Conservation (phyloP, 2,888 invertebrate genomes). For the Holacanthella duospinosa region DNA sequence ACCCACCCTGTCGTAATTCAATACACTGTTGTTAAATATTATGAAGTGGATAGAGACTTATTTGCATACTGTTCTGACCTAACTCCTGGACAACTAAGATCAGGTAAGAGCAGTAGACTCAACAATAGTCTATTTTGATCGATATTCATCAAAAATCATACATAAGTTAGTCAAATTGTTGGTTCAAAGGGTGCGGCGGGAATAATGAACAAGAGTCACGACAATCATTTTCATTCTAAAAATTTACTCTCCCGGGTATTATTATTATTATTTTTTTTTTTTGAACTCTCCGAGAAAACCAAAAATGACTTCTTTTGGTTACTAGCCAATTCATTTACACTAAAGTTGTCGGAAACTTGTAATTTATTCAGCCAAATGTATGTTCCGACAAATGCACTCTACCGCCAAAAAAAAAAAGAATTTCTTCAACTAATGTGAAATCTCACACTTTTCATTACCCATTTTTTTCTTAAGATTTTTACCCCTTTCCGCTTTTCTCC, state of each 20-base stretch:
- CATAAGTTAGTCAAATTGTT: neutral
- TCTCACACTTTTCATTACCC: too few species aligned
- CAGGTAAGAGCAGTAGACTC: neutral
- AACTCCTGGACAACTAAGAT: neutral
- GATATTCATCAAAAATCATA: neutral
- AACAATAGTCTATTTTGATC: neutral
- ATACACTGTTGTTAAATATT: neutral
- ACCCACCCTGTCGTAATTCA: too few species aligned
- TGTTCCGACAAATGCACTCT: neutral
- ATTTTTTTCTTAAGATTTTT: too few species aligned
- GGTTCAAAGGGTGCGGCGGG: neutral
- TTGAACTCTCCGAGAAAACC: neutral
- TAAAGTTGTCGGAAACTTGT: neutral
- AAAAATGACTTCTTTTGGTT: neutral
- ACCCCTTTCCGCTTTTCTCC: too few species aligned
- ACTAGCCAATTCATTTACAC: slow-evolving; percentile 2
- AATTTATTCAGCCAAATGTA: slow-evolving; percentile 12
- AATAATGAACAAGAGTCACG: neutral
- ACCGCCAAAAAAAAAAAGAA: too few species aligned
- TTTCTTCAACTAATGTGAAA: too few species aligned
- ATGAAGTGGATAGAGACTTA: neutral
- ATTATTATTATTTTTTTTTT: neutral
- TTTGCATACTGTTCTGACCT: neutral
- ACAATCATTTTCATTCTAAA: neutral
- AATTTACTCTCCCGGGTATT: neutral